Percentiles rank a stretch among this genome's conserved stretches.
Evolutionary conservation across 2,113 vertebrate genomes (phyloP).

Genomic region (Tachycineta bicolor): DNA sequence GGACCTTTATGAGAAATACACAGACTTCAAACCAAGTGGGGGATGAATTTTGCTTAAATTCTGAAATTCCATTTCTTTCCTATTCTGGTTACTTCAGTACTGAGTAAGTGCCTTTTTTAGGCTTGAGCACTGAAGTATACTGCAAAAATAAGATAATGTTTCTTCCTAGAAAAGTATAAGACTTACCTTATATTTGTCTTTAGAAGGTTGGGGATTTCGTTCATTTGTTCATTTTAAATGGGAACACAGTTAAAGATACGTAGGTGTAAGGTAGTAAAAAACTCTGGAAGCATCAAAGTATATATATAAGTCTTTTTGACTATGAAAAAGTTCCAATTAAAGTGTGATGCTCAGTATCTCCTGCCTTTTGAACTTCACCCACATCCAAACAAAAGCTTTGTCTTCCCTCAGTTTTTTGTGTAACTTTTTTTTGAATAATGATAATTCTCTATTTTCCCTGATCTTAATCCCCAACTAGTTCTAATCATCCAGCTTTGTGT

Average conservation of each 20-base stretch:
- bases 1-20: neutral
- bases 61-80: neutral
- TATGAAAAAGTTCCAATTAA: neutral
- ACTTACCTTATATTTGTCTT: neutral
- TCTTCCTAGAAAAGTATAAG: neutral
- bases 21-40: neutral
- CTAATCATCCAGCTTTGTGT: neutral
- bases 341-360: neutral
- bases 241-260: neutral
- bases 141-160: neutral
- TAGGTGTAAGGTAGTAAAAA: neutral
- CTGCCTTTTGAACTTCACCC: neutral
- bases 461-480: neutral
- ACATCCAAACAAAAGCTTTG: neutral
- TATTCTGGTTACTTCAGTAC: neutral
- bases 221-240: neutral
- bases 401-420: neutral
- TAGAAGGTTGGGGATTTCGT: neutral
- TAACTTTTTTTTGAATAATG: neutral
- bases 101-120: neutral
- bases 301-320: neutral
- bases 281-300: neutral
- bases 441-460: neutral
- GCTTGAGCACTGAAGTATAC: neutral
- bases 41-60: neutral